Evolutionary conservation across 2,113 vertebrate species (phyloP).

Genomic region (Lophura nycthemera): DNA sequence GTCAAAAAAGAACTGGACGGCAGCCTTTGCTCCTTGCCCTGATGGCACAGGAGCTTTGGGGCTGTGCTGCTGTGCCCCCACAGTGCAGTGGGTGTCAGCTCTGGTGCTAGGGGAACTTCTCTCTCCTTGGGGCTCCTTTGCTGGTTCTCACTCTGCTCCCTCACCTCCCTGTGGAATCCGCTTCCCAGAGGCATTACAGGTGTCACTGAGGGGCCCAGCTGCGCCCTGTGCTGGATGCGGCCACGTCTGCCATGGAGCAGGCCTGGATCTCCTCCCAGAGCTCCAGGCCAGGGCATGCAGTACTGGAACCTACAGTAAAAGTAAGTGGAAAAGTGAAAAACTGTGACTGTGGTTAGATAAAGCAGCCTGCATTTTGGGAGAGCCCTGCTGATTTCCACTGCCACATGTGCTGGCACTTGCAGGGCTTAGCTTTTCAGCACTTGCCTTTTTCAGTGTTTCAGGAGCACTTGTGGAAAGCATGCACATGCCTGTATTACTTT

Average conservation of each 20-base stretch:
- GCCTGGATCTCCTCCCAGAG: too few relatives aligned
- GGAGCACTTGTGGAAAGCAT: neutral
- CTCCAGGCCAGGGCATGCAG: too few relatives aligned
- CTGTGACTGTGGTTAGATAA: accelerated
- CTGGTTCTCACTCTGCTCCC: accelerated
- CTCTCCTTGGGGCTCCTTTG: too few relatives aligned
- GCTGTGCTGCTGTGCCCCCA: neutral
- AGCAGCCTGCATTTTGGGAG: neutral
- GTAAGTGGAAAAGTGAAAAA: accelerated
- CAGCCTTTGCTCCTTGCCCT: too few relatives aligned
- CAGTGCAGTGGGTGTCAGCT: accelerated
- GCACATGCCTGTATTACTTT: neutral
- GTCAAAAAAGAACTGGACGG: neutral
- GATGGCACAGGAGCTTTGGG: too few relatives aligned
- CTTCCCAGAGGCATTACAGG: too few relatives aligned
- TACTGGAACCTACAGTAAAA: too few relatives aligned
- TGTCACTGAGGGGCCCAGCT: neutral
- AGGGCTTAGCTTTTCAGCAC: neutral
- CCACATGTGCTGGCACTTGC: accelerated
- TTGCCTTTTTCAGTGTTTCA: accelerated
- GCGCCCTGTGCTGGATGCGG: neutral
- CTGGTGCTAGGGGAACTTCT: too few relatives aligned
- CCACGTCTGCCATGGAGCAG: accelerated
- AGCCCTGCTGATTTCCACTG: accelerated
- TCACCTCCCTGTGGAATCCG: too few relatives aligned